Conservation (phyloP, 2,113 vertebrate genomes). For the Actenoides lindsayi region DNA sequence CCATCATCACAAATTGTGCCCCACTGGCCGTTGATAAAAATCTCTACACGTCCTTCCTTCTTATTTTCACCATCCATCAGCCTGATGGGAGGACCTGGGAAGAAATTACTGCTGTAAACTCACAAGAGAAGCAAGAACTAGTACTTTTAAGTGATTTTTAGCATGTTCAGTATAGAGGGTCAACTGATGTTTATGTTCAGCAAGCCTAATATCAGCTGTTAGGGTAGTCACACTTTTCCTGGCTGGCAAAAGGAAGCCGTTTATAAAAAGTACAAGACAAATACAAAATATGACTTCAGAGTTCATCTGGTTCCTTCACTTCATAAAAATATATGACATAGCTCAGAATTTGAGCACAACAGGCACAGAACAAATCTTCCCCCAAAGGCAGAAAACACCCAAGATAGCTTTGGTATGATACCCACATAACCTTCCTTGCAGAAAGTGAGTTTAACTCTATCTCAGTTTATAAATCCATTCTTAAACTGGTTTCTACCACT, state of each 20-base stretch:
- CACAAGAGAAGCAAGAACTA: background rate
- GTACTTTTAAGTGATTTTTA: background rate
- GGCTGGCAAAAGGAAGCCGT: background rate
- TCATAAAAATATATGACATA: background rate
- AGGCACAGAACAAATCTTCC: background rate
- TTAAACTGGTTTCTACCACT: background rate
- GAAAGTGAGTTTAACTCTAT: background rate
- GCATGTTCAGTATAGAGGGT: background rate
- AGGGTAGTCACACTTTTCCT: background rate
- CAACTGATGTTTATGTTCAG: background rate
- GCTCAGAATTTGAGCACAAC: background rate
- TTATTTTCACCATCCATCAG: slow-evolving; percentile 93
- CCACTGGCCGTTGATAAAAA: slow-evolving; percentile 91
- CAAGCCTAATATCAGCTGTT: background rate
- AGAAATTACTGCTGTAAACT: slow-evolving; percentile 43
- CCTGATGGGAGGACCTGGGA: slow-evolving; percentile 86
- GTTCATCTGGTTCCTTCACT: background rate
- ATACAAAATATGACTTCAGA: background rate
- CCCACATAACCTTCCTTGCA: background rate
- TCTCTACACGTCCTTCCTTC: slow-evolving; percentile 94
- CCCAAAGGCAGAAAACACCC: background rate
- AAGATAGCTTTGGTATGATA: fast-evolving
- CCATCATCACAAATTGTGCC: slow-evolving; percentile 97
- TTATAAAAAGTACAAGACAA: background rate
- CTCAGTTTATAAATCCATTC: background rate